Percentiles rank a stretch among this genome's conserved stretches.
Evolutionary conservation across 2,113 vertebrate species (phyloP).

Genomic region (Lophotis ruficrista): DNA sequence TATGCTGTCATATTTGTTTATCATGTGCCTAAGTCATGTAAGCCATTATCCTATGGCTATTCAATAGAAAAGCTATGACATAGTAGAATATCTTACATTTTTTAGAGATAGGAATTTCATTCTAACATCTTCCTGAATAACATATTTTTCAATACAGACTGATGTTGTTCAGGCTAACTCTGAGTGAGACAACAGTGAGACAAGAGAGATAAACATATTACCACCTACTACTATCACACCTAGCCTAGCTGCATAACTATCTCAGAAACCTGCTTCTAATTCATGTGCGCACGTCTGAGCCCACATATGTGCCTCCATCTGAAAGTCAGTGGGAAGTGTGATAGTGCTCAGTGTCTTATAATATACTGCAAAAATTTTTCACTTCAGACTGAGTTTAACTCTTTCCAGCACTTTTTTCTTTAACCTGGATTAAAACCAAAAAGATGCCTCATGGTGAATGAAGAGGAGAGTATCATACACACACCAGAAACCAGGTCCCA

Average conservation of each 20-base stretch:
- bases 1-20: not conserved
- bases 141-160: not conserved
- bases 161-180: not conserved
- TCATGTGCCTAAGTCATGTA: rapidly evolving
- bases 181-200: not conserved
- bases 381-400: constrained; percentile 26
- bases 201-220: not conserved
- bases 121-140: not conserved
- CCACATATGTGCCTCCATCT: constrained; percentile 5
- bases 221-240: not conserved
- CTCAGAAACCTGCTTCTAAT: not conserved
- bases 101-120: not conserved
- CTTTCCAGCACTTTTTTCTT: not conserved
- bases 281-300: not conserved
- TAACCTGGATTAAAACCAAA: not conserved
- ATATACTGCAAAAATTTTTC: not conserved
- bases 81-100: not conserved
- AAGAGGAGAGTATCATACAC: rapidly evolving
- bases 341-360: not conserved
- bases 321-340: constrained; percentile 30
- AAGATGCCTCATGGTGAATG: not conserved
- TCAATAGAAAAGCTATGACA: not conserved
- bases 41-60: not conserved
- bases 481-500: not conserved
- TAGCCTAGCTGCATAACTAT: not conserved